Evolutionary conservation across 1,140 invertebrate genomes (phyloP).

Genomic region (Cydia strobilella): DNA sequence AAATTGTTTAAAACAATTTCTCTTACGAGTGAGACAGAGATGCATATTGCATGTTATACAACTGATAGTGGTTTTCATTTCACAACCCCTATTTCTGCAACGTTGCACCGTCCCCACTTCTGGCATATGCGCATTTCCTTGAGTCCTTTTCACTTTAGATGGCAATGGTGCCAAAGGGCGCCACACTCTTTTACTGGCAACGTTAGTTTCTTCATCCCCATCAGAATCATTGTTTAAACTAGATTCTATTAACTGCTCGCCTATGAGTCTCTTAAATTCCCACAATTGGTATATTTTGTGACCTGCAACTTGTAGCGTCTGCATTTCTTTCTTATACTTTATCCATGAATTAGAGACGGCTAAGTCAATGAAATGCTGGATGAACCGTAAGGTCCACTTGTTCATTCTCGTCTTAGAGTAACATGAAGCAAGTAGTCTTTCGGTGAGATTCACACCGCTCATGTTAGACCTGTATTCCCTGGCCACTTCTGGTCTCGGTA

Average conservation of each 20-base stretch:
- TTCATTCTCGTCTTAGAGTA: conserved; percentile 37
- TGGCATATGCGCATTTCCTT: not conserved
- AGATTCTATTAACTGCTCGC: conserved; percentile 2
- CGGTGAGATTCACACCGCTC: conserved; percentile 41
- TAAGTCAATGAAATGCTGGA: conserved; percentile 37
- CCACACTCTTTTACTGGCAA: not conserved
- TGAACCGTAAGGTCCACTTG: conserved; percentile 40
- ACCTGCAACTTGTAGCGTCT: not conserved
- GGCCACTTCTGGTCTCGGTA: conserved; percentile 36
- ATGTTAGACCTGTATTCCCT: conserved; percentile 41
- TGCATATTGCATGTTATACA: not conserved
- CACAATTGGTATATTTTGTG: conserved; percentile 11
- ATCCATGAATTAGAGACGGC: conserved; percentile 34
- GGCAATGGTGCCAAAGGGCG: not conserved
- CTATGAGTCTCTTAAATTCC: not conserved
- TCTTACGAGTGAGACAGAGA: conserved; percentile 2
- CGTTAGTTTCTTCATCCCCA: not conserved
- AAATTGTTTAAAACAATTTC: conserved; percentile 6
- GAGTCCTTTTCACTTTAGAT: conserved; percentile 3
- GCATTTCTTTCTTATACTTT: conserved; percentile 7
- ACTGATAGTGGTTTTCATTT: conserved; percentile 9
- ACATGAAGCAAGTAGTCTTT: conserved; percentile 41
- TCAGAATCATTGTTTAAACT: not conserved
- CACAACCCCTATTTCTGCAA: not conserved
- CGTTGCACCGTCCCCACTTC: not conserved